A percentile compares a stretch with the other conserved stretches of the same genome.
These are phyloP conservation scores for Macropus fuliginosus DNA, from an alignment of 2,797 vertebrate genomes.

Conservation along the genomic window DNA sequence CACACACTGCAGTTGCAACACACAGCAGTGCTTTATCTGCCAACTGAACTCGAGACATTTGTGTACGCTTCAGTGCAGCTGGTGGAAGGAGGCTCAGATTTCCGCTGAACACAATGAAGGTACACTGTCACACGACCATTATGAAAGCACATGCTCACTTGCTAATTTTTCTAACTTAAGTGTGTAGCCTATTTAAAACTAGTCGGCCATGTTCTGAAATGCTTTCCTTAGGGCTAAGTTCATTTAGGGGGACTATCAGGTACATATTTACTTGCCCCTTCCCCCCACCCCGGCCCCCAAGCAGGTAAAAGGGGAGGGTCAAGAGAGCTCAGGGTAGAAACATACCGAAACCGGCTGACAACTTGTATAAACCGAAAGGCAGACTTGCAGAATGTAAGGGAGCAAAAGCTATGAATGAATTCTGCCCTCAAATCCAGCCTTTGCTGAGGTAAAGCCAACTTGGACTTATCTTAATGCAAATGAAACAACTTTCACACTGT, in stretches of 20 bases:
- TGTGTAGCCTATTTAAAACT: conserved; percentile 82
- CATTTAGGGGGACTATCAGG: conserved; percentile 62
- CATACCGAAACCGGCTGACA: not conserved
- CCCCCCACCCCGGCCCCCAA: not conserved
- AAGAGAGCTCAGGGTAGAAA: not conserved
- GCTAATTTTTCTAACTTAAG: conserved; percentile 77
- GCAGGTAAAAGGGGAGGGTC: not conserved
- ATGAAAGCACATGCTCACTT: conserved; percentile 58
- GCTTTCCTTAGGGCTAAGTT: conserved; percentile 77
- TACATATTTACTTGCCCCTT: conserved; percentile 69
- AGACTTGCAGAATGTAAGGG: not conserved
- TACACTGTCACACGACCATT: conserved; percentile 11
- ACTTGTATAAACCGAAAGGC: not conserved
- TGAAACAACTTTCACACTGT: not conserved
- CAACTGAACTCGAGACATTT: conserved; percentile 42
- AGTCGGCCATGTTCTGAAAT: conserved; percentile 64
- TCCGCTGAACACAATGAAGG: conserved; percentile 56
- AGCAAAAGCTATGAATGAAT: fast-evolving
- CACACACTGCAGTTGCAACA: not conserved
- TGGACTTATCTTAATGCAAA: conserved; percentile 41
- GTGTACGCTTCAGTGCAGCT: conserved; percentile 44
- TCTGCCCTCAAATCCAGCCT: not conserved
- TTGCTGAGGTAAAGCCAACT: conserved; percentile 12
- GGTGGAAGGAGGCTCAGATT: conserved; percentile 66
- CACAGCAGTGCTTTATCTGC: conserved; percentile 39